phyloP scores from a whole-genome alignment of 2,888 invertebrate genomes.

The Pyralis farinalis region DNA sequence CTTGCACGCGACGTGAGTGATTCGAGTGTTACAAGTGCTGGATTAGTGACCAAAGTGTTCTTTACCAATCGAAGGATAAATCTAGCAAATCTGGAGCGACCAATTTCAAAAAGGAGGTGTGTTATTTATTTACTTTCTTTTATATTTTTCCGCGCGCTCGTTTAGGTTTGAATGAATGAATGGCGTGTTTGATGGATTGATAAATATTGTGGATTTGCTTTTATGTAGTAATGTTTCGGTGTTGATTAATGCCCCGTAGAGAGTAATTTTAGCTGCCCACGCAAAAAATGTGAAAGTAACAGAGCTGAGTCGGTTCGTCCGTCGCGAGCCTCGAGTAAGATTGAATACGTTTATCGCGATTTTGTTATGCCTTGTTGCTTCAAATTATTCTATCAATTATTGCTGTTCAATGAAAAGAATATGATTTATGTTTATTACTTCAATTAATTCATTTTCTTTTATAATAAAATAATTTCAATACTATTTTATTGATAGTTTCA shows the following conservation, averaged over 20 bases:
- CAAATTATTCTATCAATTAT: slow-evolving; percentile 29
- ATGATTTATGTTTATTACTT: slow-evolving; percentile 8
- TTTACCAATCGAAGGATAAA: slow-evolving; percentile 44
- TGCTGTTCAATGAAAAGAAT: not conserved
- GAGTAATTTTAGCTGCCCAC: slow-evolving; percentile 18
- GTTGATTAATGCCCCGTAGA: slow-evolving; percentile 8
- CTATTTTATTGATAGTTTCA: no score
- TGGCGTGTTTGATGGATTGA: slow-evolving; percentile 28
- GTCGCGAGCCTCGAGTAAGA: slow-evolving; percentile 25
- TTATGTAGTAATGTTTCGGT: slow-evolving; percentile 14
- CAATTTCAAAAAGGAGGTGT: slow-evolving; percentile 52
- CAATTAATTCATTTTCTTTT: not conserved
- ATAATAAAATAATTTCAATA: not conserved
- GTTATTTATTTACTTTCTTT: slow-evolving; percentile 28
- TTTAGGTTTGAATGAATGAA: slow-evolving; percentile 38
- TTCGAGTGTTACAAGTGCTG: slow-evolving; percentile 39
- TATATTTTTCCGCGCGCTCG: slow-evolving; percentile 14
- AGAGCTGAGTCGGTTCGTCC: slow-evolving; percentile 21
- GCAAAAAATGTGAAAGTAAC: slow-evolving; percentile 60
- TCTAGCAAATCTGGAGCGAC: slow-evolving; percentile 65
- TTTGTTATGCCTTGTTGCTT: slow-evolving; percentile 40
- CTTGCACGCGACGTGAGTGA: slow-evolving; percentile 50
- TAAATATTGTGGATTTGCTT: slow-evolving; percentile 26
- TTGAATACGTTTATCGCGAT: slow-evolving; percentile 31
- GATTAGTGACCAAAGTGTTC: slow-evolving; percentile 41